These are phyloP conservation scores for Diglossa cyanea DNA, from an alignment of 2,797 vertebrate species.

Conservation along the genomic window DNA sequence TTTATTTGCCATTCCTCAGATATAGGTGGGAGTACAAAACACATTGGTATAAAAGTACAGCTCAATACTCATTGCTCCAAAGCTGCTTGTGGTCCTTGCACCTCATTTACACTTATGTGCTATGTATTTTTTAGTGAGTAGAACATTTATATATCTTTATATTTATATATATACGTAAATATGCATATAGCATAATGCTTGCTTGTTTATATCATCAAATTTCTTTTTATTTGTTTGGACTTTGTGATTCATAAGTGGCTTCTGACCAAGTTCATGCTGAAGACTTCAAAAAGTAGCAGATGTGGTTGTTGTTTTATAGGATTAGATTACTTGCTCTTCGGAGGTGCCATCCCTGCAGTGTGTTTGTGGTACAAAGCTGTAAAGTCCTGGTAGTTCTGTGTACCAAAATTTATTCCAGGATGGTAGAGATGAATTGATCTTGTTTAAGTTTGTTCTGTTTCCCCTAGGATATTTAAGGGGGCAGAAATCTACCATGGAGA, in stretches of 20 bases:
- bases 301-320: background rate
- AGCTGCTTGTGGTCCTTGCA: background rate
- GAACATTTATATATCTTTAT: background rate
- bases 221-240: background rate
- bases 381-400: background rate
- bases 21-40: background rate
- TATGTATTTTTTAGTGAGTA: background rate
- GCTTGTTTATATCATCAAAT: background rate
- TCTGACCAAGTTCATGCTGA: background rate
- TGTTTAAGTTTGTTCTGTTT: background rate
- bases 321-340: background rate
- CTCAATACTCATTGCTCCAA: background rate
- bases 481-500: background rate
- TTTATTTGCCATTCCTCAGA: background rate
- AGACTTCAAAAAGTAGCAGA: background rate
- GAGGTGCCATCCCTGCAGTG: background rate
- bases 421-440: background rate
- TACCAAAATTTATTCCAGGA: background rate
- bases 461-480: background rate
- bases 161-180: rapidly evolving
- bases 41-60: background rate
- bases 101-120: background rate
- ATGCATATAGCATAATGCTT: background rate
- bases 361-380: background rate
- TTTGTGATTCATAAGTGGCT: background rate